Conservation (phyloP, 1,140 invertebrate genomes). For the Zophobas morio region DNA sequence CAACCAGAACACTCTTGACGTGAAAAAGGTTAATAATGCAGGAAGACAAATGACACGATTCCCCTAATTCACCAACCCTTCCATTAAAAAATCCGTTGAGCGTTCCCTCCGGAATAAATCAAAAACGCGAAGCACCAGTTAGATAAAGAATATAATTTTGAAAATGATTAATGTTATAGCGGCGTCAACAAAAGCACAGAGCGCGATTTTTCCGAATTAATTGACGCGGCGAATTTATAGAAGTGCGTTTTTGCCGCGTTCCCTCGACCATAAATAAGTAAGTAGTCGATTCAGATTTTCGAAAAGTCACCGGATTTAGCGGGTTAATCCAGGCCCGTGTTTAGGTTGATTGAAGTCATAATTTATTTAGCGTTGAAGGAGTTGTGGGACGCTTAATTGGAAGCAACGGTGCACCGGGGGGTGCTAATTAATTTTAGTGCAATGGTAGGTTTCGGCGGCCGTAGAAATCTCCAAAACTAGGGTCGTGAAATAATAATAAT, state of each 20-base stretch:
- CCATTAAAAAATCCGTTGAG: not conserved
- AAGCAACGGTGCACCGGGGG: not conserved
- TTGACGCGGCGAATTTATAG: not conserved
- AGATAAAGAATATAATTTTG: not conserved
- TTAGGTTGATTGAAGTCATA: not conserved
- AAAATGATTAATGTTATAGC: not conserved
- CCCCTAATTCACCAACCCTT: not conserved
- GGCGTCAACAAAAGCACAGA: not conserved
- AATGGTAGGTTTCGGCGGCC: not conserved
- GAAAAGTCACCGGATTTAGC: too few species aligned
- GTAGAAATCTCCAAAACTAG: not conserved
- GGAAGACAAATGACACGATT: not conserved
- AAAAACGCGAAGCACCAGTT: not conserved
- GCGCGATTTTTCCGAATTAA: not conserved
- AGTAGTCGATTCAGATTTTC: too few species aligned
- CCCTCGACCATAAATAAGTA: too few species aligned
- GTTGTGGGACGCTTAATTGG: not conserved
- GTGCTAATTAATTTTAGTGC: not conserved
- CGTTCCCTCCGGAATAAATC: not conserved
- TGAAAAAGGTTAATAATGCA: not conserved
- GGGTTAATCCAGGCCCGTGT: not conserved
- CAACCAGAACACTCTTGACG: constrained; percentile 60
- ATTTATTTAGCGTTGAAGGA: not conserved
- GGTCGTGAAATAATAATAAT: not conserved
- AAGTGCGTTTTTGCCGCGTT: not conserved